Base-by-base conservation (phyloP, 2,797 vertebrate genomes). In the Acanthurus lineatus region DNA sequence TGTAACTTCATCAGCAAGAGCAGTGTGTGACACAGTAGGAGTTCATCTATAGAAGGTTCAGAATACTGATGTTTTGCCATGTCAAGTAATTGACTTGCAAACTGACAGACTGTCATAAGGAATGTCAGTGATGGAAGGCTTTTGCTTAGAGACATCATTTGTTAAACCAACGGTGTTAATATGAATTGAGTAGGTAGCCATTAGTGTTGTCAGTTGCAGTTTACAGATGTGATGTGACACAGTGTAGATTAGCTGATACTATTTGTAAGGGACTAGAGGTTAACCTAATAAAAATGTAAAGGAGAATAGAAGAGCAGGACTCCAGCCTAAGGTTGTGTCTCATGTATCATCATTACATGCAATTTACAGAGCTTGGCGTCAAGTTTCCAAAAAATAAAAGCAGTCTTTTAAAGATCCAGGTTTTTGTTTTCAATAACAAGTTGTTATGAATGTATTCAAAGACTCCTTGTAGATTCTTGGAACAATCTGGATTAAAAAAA, bases 31-130 rank as follows among this genome's bases (percentile, higher is more conserved):
- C 66, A 73, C 65, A 82, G 79, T 70, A 77, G 81, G 74, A 64
- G 71, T 77, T 91, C 44, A 62, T 64, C 64, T 79, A 78, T 69
- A 70, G 76, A 76, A 54, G 84, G 65, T 32, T 32, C 14, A 74
- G 49, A 77, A 76, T 65, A 53, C 66, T 77, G 77, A 84, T 74
- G 65, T 59, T 82, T 76, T 83, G 66, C 69, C 72, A 38, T 83
- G 73, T 90, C 77, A 90, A 86, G 79, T 84, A 62, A 61, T 35
- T 65, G 66, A 85, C 75, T 86, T 80, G 77, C 82, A 82, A 81
- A 89, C 76, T 88, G 89, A 84, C 87, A 85, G 71, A 69, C 85
- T 92, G 88, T 91, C 89, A 90, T 60, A 82, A 85, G 69, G 76
- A 82, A 85, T 90, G 85, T 73, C 67, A 47, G 62, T 69, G 68